A percentile compares a stretch with the other conserved stretches of the same genome.
phyloP scores from a whole-genome alignment of 92 coral and sea anemone genomes.

The Umimayanthus kanabou region DNA sequence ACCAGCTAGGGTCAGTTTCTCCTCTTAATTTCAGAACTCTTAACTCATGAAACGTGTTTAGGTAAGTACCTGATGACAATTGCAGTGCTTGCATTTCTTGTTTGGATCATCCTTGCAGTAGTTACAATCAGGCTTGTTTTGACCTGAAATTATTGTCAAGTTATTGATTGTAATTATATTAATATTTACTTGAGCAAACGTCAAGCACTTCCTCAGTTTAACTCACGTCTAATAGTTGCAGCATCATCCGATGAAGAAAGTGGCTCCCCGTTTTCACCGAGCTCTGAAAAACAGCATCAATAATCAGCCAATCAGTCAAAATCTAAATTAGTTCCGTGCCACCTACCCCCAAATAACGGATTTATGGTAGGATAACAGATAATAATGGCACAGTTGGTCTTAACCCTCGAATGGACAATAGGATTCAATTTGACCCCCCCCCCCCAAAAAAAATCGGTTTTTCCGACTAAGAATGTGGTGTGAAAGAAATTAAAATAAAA shows the following conservation, averaged over 20 bases:
- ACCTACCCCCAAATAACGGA: too few species aligned
- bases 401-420: too few species aligned
- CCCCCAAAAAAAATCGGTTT: too few species aligned
- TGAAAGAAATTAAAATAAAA: too few species aligned
- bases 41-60: not conserved
- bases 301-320: too few species aligned
- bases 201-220: not conserved
- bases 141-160: conserved; percentile 53
- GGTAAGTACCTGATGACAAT: conserved; percentile 78
- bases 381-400: too few species aligned
- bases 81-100: conserved; percentile 90
- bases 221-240: conserved; percentile 25
- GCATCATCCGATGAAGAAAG: not conserved
- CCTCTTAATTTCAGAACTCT: not conserved
- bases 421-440: too few species aligned
- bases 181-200: not conserved
- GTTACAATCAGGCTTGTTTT: conserved; percentile 91
- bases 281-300: not conserved
- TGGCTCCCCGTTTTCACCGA: conserved; percentile 11
- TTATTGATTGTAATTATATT: not conserved
- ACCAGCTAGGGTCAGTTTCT: too few species aligned
- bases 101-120: conserved; percentile 91
- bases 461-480: too few species aligned
- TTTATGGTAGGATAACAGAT: too few species aligned
- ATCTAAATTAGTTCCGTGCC: too few species aligned